Conservation (phyloP, 2,797 vertebrate genomes). For the Denticeps clupeoides region DNA sequence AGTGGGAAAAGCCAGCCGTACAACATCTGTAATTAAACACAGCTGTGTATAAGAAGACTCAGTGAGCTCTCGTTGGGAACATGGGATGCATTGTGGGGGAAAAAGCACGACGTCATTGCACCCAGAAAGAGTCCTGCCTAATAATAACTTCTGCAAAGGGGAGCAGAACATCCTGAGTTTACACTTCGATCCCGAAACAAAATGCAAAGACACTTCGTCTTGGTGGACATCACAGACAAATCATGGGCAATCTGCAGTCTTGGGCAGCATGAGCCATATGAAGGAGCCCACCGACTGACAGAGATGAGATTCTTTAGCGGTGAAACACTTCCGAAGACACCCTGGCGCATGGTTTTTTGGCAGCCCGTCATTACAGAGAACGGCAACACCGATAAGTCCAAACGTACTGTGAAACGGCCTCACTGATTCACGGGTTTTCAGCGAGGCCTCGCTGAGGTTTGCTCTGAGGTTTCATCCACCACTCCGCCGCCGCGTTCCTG, state of each 20-base stretch:
- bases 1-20: constrained; percentile 7
- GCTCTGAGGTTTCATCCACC: too few species aligned
- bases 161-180: too few species aligned
- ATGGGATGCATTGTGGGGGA: constrained; percentile 11
- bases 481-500: too few species aligned
- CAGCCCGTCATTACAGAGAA: constrained; percentile 8
- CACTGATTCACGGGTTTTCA: constrained; percentile 21
- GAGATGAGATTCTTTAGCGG: not conserved
- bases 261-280: too few species aligned
- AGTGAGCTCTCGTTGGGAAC: constrained; percentile 7
- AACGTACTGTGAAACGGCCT: constrained; percentile 21
- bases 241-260: too few species aligned
- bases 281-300: too few species aligned
- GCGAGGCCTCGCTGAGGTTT: constrained; percentile 4
- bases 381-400: constrained; percentile 18
- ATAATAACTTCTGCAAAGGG: too few species aligned
- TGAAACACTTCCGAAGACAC: not conserved
- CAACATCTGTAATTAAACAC: constrained; percentile 41
- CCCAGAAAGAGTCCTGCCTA: too few species aligned
- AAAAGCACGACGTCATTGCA: too few species aligned
- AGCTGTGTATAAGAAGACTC: constrained; percentile 33
- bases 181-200: too few species aligned
- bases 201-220: too few species aligned
- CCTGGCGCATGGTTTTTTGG: constrained; percentile 12
- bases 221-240: too few species aligned